Evolutionary conservation across 1,140 invertebrate genomes (phyloP).

Genomic region (Drosophila suzukii): DNA sequence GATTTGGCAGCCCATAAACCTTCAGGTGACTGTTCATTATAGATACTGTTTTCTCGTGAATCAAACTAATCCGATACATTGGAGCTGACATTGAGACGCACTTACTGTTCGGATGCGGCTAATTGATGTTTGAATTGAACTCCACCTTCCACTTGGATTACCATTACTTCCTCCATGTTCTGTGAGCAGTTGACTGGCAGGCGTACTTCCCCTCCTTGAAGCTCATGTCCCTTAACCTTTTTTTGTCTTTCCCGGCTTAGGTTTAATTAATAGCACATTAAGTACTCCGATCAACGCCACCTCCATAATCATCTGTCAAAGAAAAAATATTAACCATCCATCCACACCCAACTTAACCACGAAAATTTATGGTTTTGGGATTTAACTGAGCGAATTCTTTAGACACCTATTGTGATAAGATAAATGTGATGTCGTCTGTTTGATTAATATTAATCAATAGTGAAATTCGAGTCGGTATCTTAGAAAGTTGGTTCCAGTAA

Average conservation of each 20-base stretch:
- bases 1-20: slow-evolving; percentile 52
- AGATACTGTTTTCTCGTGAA: slow-evolving; percentile 32
- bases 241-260: too few relatives aligned
- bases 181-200: slow-evolving; percentile 7
- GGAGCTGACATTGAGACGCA: slow-evolving; percentile 63
- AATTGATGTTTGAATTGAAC: slow-evolving; percentile 67
- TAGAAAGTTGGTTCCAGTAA: neutral
- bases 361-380: neutral
- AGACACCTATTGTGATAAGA: neutral
- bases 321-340: neutral
- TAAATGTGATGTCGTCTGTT: neutral
- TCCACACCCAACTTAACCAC: neutral
- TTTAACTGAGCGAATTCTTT: neutral
- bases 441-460: neutral
- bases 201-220: neutral
- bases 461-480: neutral
- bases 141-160: slow-evolving; percentile 13
- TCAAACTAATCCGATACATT: slow-evolving; percentile 55
- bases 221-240: neutral
- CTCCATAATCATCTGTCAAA: neutral
- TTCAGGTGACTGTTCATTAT: slow-evolving; percentile 53
- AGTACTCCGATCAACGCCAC: too few relatives aligned
- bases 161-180: slow-evolving; percentile 24
- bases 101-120: slow-evolving; percentile 51
- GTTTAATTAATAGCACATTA: too few relatives aligned